Conservation (phyloP, 2,888 invertebrate species). For the Brenthis daphne region DNA sequence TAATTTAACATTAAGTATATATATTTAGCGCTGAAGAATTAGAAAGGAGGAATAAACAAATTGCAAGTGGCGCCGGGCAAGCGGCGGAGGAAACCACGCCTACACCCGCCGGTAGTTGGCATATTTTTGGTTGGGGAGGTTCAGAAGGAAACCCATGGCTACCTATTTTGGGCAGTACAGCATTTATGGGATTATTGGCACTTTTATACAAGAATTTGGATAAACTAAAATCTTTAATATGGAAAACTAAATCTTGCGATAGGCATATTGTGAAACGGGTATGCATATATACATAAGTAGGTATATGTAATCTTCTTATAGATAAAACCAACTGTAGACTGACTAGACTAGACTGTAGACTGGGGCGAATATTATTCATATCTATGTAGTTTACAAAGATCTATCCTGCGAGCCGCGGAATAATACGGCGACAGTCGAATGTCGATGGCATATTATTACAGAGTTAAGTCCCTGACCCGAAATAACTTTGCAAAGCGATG, state of each 20-base stretch:
- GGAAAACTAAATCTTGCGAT: constrained; percentile 28
- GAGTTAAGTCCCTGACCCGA: no score
- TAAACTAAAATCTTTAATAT: constrained; percentile 28
- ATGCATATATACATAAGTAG: not conserved
- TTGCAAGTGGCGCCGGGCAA: constrained; percentile 21
- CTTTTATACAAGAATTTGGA: constrained; percentile 39
- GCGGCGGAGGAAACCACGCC: constrained; percentile 20
- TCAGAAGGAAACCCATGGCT: constrained; percentile 39
- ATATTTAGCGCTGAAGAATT: constrained; percentile 51
- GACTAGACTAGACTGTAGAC: no score
- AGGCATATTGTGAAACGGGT: constrained; percentile 12
- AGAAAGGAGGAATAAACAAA: constrained; percentile 36
- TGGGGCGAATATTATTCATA: no score
- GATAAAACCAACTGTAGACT: no score
- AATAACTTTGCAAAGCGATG: no score
- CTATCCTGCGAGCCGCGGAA: no score
- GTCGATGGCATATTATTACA: no score
- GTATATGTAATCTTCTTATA: no score
- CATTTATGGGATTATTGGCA: constrained; percentile 37
- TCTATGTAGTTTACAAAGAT: no score
- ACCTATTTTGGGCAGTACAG: constrained; percentile 44
- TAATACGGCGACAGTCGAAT: no score
- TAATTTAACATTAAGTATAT: not conserved
- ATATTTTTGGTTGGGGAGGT: constrained; percentile 19
- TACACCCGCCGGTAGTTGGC: constrained; percentile 31